A percentile compares a stretch with the other conserved stretches of the same genome.
phyloP scores from a whole-genome alignment of 2,888 invertebrate species.

The Marasmarcha lunaedactyla region DNA sequence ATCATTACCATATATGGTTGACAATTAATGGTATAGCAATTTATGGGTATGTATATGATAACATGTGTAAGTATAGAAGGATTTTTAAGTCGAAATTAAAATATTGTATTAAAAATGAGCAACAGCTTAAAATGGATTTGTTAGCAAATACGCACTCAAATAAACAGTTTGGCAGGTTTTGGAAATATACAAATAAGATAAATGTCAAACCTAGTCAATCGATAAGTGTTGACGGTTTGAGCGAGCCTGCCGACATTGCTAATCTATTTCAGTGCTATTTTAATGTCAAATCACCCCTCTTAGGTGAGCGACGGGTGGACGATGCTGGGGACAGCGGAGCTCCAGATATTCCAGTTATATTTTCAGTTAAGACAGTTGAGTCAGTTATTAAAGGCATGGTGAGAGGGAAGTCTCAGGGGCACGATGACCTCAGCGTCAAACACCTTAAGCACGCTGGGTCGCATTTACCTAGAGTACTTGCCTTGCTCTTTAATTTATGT shows the following conservation, averaged over 20 bases:
- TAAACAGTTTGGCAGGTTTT: constrained; percentile 3
- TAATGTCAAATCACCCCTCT: not conserved
- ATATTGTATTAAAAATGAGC: constrained; percentile 1
- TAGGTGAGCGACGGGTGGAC: not conserved
- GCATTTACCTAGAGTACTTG: constrained; percentile 1
- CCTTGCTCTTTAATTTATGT: constrained; percentile 1
- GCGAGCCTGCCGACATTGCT: too few relatives aligned
- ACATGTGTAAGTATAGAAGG: constrained; percentile 2
- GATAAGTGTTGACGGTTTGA: too few relatives aligned
- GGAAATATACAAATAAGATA: constrained; percentile 4
- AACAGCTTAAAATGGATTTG: constrained; percentile 2
- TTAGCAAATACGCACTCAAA: not conserved
- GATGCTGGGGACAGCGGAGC: not conserved
- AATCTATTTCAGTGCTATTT: not conserved
- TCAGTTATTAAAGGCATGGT: not conserved
- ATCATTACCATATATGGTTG: constrained; percentile 2
- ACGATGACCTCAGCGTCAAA: constrained; percentile 3
- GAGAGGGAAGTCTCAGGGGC: not conserved
- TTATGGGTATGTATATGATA: not conserved
- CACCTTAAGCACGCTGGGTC: constrained; percentile 1
- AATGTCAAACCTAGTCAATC: too few relatives aligned
- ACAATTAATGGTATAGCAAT: constrained; percentile 2
- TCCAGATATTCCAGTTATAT: not conserved
- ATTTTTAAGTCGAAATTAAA: constrained; percentile 5
- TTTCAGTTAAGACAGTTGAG: not conserved